Evolutionary conservation across 2,113 vertebrate species (phyloP).

Genomic region (Syrrhaptes paradoxus): DNA sequence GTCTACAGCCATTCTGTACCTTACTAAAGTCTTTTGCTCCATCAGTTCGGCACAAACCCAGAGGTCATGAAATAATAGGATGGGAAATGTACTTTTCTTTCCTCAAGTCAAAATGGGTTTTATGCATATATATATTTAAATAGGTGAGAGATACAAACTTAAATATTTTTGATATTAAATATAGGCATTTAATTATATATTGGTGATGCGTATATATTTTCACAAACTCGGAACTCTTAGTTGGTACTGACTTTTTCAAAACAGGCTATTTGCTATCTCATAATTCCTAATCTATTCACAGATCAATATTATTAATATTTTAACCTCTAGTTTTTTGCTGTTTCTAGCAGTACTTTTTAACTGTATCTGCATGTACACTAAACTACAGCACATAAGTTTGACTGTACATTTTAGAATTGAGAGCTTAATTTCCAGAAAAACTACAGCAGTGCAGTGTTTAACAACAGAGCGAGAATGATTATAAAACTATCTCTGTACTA

Average conservation of each 20-base stretch:
- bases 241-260: background rate
- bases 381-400: background rate
- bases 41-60: background rate
- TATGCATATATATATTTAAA: background rate
- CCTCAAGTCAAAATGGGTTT: background rate
- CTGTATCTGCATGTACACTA: background rate
- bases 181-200: background rate
- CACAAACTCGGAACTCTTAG: background rate
- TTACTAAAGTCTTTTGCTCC: background rate
- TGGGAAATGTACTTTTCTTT: background rate
- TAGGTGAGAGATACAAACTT: background rate
- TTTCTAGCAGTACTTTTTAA: background rate
- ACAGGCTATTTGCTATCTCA: background rate
- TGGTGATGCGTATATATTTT: background rate
- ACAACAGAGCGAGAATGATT: background rate
- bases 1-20: background rate
- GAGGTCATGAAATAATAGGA: background rate
- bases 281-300: background rate
- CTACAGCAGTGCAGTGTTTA: background rate
- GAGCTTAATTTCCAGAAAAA: background rate
- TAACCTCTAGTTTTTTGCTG: background rate
- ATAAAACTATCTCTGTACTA: background rate
- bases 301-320: background rate
- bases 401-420: background rate
- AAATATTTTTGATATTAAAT: background rate